Percentiles rank a stretch among this genome's conserved stretches.
Conservation (phyloP, 2,797 vertebrate species). For the Diglossa cyanea region DNA sequence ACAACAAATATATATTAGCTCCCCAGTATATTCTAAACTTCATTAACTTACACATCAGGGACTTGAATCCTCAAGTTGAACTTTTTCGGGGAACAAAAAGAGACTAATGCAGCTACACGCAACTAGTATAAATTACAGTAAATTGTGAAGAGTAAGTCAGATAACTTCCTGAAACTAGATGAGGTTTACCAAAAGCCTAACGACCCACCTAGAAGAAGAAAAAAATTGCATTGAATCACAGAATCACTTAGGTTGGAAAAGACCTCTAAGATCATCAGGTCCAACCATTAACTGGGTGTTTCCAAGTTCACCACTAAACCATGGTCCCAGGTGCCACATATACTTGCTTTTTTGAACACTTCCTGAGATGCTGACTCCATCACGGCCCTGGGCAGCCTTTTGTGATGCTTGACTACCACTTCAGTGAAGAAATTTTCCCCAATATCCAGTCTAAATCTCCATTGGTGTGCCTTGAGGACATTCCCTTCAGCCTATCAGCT, state of each 20-base stretch:
- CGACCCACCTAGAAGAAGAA: background rate
- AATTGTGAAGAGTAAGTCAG: background rate
- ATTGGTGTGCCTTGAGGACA: background rate
- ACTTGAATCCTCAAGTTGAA: background rate
- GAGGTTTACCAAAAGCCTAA: background rate
- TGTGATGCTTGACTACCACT: no score
- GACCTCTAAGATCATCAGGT: background rate
- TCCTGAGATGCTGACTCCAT: background rate
- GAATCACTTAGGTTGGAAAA: background rate
- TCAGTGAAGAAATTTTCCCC: background rate
- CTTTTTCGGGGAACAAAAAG: rapidly evolving
- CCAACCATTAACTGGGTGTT: background rate
- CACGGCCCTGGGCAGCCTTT: background rate
- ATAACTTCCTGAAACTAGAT: background rate
- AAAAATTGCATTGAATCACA: background rate
- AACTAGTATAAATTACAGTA: background rate
- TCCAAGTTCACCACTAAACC: background rate
- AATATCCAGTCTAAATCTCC: background rate
- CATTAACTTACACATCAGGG: background rate
- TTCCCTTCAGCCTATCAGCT: background rate
- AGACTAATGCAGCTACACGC: background rate
- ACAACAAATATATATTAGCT: background rate
- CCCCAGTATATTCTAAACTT: background rate
- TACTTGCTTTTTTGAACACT: rapidly evolving
- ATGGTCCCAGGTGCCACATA: no score